Percentiles rank a stretch among this genome's conserved stretches.
Evolutionary conservation across 1,140 invertebrate genomes (phyloP).

Genomic region (Stegodyphus dumicola): DNA sequence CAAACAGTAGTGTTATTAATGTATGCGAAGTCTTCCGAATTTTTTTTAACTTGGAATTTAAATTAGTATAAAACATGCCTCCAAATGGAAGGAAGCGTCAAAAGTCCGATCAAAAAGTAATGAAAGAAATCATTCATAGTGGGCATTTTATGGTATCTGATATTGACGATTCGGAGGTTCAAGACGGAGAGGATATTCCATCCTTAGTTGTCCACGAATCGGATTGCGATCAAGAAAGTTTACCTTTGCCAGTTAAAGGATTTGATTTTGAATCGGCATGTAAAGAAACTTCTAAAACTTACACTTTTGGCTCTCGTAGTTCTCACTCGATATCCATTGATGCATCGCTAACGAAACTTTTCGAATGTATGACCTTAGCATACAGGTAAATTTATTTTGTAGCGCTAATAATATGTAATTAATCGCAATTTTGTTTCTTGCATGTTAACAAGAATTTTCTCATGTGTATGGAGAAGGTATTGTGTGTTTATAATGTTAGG

Average conservation of each 20-base stretch:
- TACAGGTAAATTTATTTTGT: slow-evolving; percentile 80
- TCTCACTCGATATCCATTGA: slow-evolving; percentile 83
- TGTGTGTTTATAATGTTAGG: too few species aligned
- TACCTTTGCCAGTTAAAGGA: slow-evolving; percentile 62
- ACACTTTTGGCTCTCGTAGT: slow-evolving; percentile 66
- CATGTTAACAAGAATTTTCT: too few species aligned
- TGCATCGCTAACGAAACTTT: slow-evolving; percentile 92
- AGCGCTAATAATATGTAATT: not conserved
- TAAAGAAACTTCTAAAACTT: slow-evolving; percentile 70
- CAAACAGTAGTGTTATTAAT: slow-evolving; percentile 9
- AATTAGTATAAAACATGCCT: slow-evolving; percentile 21
- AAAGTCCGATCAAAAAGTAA: slow-evolving; percentile 45
- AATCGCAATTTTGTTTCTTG: too few species aligned
- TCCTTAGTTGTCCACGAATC: slow-evolving; percentile 75
- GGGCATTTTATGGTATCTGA: slow-evolving; percentile 98
- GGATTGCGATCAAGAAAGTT: slow-evolving; percentile 59
- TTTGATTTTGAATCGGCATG: slow-evolving; percentile 69
- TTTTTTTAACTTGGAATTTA: slow-evolving; percentile 2
- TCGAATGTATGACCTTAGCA: slow-evolving; percentile 93
- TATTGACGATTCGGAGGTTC: slow-evolving; percentile 88
- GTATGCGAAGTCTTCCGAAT: not conserved
- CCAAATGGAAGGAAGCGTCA: slow-evolving; percentile 40
- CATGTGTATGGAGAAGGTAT: too few species aligned
- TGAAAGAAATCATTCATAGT: slow-evolving; percentile 87
- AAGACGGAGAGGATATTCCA: slow-evolving; percentile 85